Evolutionary conservation across 2,888 invertebrate species (phyloP).

Genomic region (Epirrhoe tristata): DNA sequence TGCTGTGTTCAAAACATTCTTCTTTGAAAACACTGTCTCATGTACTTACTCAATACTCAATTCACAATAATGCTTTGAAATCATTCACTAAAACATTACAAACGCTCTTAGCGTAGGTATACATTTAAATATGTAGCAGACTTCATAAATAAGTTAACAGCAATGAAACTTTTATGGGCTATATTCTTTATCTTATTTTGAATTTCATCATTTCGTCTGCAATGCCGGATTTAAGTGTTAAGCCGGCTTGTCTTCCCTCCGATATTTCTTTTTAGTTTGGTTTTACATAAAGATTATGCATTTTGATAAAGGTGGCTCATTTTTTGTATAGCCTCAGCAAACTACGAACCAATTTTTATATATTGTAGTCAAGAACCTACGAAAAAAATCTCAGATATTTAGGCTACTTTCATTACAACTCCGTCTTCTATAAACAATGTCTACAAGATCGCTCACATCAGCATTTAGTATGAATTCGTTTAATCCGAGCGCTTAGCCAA

Average conservation of each 20-base stretch:
- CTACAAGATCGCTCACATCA: background rate
- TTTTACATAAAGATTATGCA: constrained; percentile 4
- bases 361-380: no score
- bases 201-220: constrained; percentile 78
- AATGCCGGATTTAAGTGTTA: constrained; percentile 69
- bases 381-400: no score
- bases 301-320: background rate
- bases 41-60: background rate
- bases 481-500: constrained; percentile 20
- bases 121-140: constrained; percentile 76
- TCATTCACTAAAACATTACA: constrained; percentile 32
- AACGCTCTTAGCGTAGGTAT: constrained; percentile 44
- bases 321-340: no score
- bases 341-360: no score
- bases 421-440: background rate
- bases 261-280: constrained; percentile 26
- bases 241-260: constrained; percentile 45
- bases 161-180: constrained; percentile 80
- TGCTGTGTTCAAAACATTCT: no score
- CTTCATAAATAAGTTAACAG: constrained; percentile 82
- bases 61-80: constrained; percentile 8
- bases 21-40: background rate
- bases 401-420: no score
- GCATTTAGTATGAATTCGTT: background rate
- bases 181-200: constrained; percentile 81